Evolutionary conservation across 1,140 invertebrate species (phyloP).

Genomic region (Drosophila murphyi): DNA sequence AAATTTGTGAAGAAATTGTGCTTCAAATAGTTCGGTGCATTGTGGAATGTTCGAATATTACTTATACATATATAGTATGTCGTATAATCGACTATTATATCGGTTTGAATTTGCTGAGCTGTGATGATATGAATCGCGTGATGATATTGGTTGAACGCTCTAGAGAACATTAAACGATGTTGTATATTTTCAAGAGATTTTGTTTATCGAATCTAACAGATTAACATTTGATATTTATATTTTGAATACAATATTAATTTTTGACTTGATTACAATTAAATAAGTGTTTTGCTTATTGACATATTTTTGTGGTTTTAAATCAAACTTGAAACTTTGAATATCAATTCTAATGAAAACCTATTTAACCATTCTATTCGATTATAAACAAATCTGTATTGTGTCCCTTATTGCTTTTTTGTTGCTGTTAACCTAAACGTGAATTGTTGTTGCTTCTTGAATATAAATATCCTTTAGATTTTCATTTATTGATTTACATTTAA

Average conservation of each 20-base stretch:
- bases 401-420: slow-evolving; percentile 44
- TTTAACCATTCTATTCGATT: slow-evolving; percentile 1
- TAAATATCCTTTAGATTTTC: slow-evolving; percentile 10
- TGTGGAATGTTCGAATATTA: slow-evolving; percentile 5
- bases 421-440: slow-evolving; percentile 32
- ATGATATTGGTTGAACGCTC: slow-evolving; percentile 43
- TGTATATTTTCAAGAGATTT: slow-evolving; percentile 5
- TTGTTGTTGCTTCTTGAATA: slow-evolving; percentile 7
- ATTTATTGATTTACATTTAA: not conserved
- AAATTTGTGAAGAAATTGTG: slow-evolving; percentile 39
- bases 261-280: slow-evolving; percentile 13
- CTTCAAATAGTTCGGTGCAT: slow-evolving; percentile 35
- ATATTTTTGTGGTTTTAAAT: not conserved
- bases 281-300: slow-evolving; percentile 16
- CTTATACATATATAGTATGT: not conserved
- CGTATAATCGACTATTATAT: not conserved
- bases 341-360: slow-evolving; percentile 38
- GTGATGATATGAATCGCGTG: slow-evolving; percentile 63
- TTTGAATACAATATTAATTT: not conserved
- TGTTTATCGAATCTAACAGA: not conserved
- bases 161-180: slow-evolving; percentile 27
- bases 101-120: slow-evolving; percentile 29
- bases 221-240: slow-evolving; percentile 11
- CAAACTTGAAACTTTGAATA: slow-evolving; percentile 18
- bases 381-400: slow-evolving; percentile 38